Base-by-base conservation (phyloP, 2,888 invertebrate species). In the Sthenelais limicola region DNA sequence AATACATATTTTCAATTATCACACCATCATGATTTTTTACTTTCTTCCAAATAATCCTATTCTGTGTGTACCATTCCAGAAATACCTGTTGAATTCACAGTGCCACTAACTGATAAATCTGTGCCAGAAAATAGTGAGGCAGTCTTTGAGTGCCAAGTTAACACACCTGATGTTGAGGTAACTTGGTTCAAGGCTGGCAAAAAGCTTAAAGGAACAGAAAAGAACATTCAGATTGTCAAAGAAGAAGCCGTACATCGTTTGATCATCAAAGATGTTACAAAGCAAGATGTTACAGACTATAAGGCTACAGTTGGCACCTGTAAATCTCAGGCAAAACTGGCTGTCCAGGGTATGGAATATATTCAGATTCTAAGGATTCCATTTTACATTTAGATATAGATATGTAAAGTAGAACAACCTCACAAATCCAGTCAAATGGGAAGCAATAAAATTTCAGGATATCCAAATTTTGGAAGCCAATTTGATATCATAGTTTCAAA, bases 311-410 rank as follows among this genome's bases (percentile, higher is more conserved):
- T 85, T 43, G 84, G 83, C 70, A 84, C 83, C 15, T 78, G 76
- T 7, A 80, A 80, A 56, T 82, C 81, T 38, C 73, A 80, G 32
- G 84, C 84, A 33, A 80, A 80, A 62, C 80, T 87, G 5, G 93
- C 93, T 12, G 97, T 97, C 80, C 95, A 97, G 87, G 97, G 97
- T 76, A 96, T n/a, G 73, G n/a, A n/a, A n/a, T n/a, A n/a, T n/a
- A n/a, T n/a, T n/a, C n/a, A n/a, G n/a, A n/a, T n/a, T n/a, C n/a
- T n/a, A n/a, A n/a, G n/a, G n/a, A n/a, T n/a, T n/a, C n/a, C n/a
- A n/a, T n/a, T n/a, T n/a, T n/a, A n/a, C n/a, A n/a, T n/a, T n/a
- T n/a, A n/a, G n/a, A n/a, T n/a, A n/a, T n/a, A n/a, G n/a, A n/a
- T n/a, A n/a, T n/a, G n/a, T n/a, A n/a, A n/a, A n/a, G n/a, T n/a